Base-by-base conservation (phyloP, 2,113 vertebrate genomes). In the Chunga burmeisteri region DNA sequence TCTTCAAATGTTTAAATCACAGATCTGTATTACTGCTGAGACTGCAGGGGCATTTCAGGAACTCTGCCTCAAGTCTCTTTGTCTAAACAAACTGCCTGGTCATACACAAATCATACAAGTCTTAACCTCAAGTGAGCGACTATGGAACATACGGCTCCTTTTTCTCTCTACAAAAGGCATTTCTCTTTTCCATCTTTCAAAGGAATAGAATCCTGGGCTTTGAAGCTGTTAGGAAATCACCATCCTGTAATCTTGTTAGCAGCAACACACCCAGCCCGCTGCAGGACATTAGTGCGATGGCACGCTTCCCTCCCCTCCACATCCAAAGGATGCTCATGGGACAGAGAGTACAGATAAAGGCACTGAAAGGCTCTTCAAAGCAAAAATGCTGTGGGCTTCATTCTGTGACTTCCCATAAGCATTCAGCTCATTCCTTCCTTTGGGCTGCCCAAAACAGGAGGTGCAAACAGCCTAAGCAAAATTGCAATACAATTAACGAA, bases 211-310 rank as follows among this genome's bases (percentile, higher is more conserved):
- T 77, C 47, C 47, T 46, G 18, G 14, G 32, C 55, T 74, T 83
- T 44, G 56, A 87, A 87, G 59, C 8, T 38, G 5, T 42, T 36
- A 22, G 38, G n/a, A 49, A 63, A 79, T 25, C n/a, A 44, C n/a
- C 16, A 66, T 15, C 32, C 29, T 46, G 42, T 26, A 53, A 59
- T 25, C 65, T 42, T 58, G 36, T 15, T 10, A 52, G 75, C 53
- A 93, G 79, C 47, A 68, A 32, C 21, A 59, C 3, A 82, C 23
- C 25, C 58, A 58, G 7, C 8, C 25, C 4, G 0, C 50, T 42
- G 36, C 42, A 83, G 62, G 16, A n/a, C 9, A 0, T 8, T 4
- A 23, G 38, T 16, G 20, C 1, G 2, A 25, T 8, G 13, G 30
- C 25, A 72, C 15, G 0, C 15, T 25, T 19, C 38, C 46, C 34